Percentiles rank a stretch among this genome's conserved stretches.
These are phyloP conservation scores for Bombus balteatus DNA, from an alignment of 1,140 invertebrate genomes.

Conservation along the genomic window DNA sequence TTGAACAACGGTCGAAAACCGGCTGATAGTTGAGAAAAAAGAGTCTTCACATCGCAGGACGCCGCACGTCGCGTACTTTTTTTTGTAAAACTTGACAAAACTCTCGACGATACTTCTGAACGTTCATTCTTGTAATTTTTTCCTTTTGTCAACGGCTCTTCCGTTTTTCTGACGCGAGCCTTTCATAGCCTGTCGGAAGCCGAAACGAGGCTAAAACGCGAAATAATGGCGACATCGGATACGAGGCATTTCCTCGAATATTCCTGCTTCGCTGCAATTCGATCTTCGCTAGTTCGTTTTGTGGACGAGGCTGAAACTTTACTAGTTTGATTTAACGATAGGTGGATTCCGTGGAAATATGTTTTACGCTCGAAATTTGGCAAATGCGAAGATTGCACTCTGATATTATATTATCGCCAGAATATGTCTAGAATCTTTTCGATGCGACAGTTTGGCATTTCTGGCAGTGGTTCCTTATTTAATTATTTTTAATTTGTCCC, in stretches of 20 bases:
- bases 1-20: too few species aligned
- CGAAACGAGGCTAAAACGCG: neutral
- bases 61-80: neutral
- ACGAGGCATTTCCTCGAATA: neutral
- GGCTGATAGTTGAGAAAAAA: slow-evolving; percentile 13
- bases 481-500: too few species aligned
- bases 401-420: too few species aligned
- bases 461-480: too few species aligned
- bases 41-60: neutral
- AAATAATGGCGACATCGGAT: slow-evolving; percentile 17
- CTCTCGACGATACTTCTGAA: slow-evolving; percentile 52
- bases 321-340: neutral
- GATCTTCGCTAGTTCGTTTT: neutral
- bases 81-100: neutral
- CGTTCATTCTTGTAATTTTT: slow-evolving; percentile 44
- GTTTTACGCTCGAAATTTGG: too few species aligned
- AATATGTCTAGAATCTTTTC: too few species aligned
- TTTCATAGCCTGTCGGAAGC: slow-evolving; percentile 10
- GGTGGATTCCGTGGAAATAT: too few species aligned
- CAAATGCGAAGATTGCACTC: too few species aligned
- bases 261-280: neutral
- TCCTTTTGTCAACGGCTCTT: slow-evolving; percentile 36
- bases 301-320: neutral
- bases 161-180: slow-evolving; percentile 15
- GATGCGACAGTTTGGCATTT: too few species aligned